Evolutionary conservation across 2,888 invertebrate genomes (phyloP).

Genomic region (Diploptera punctata): DNA sequence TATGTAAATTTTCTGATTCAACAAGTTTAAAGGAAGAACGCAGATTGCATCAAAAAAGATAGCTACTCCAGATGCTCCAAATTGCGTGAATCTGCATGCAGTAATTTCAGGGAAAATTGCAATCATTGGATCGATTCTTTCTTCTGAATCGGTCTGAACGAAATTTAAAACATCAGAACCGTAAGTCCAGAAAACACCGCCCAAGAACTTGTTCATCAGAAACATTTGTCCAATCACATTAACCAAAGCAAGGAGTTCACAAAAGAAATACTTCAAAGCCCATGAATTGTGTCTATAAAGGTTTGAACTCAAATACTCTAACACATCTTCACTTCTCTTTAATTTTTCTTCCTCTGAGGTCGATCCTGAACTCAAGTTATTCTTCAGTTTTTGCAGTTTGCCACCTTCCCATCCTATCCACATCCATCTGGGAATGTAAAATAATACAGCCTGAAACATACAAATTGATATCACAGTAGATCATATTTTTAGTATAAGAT

Average conservation of each 20-base stretch:
- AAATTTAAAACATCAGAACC: constrained; percentile 89
- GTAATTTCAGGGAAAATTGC: constrained; percentile 94
- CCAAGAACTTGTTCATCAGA: constrained; percentile 93
- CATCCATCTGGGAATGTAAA: not conserved
- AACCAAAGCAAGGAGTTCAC: not conserved
- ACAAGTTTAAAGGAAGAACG: constrained; percentile 90
- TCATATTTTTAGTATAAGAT: too few species aligned
- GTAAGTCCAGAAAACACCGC: constrained; percentile 91
- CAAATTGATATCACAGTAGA: too few species aligned
- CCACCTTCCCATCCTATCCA: not conserved
- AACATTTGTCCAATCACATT: constrained; percentile 83
- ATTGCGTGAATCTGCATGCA: constrained; percentile 94
- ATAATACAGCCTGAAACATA: constrained; percentile 74
- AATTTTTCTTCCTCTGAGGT: not conserved
- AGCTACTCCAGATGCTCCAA: constrained; percentile 88
- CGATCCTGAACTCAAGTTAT: not conserved
- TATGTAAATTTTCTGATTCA: constrained; percentile 95
- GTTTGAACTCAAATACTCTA: not conserved
- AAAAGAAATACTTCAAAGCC: not conserved
- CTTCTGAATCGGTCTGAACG: constrained; percentile 85
- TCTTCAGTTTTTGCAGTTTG: not conserved
- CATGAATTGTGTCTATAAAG: not conserved
- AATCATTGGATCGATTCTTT: constrained; percentile 96
- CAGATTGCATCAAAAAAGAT: constrained; percentile 79
- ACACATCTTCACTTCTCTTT: not conserved